Evolutionary conservation across 2,888 invertebrate species (phyloP).

Genomic region (Tachina lurida): DNA sequence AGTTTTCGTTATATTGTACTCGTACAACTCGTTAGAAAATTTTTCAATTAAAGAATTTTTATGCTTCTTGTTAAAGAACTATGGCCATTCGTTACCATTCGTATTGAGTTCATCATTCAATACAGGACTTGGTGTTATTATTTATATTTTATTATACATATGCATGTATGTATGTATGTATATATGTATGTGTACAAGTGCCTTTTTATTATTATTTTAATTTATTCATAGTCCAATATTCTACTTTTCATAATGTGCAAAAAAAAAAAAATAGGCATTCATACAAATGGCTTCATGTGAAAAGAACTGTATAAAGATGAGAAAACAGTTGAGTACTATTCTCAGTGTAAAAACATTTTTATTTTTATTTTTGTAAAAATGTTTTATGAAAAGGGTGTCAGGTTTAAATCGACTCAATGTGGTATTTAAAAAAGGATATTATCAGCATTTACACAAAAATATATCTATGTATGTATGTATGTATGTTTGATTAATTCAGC

Average conservation of each 20-base stretch:
- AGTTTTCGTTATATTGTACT: background rate
- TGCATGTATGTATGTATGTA: background rate
- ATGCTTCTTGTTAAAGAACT: slow-evolving; percentile 2
- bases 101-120: slow-evolving; percentile 67
- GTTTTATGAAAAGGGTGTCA: slow-evolving; percentile 55
- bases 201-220: slow-evolving; percentile 46
- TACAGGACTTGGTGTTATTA: slow-evolving; percentile 28
- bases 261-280: slow-evolving; percentile 3
- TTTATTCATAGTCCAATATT: slow-evolving; percentile 68
- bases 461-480: too few relatives aligned
- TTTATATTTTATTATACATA: background rate
- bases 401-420: slow-evolving; percentile 28
- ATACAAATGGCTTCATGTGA: slow-evolving; percentile 12
- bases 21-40: background rate
- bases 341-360: slow-evolving; percentile 8
- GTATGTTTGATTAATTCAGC: too few relatives aligned
- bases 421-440: slow-evolving; percentile 22
- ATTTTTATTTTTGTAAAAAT: background rate
- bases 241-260: slow-evolving; percentile 58
- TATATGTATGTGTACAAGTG: background rate
- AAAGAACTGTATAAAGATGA: slow-evolving; percentile 28
- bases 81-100: slow-evolving; percentile 26
- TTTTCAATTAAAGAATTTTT: background rate
- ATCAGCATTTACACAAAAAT: too few relatives aligned
- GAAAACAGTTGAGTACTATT: slow-evolving; percentile 32